These are phyloP conservation scores for Sander lucioperca DNA, from an alignment of 2,113 vertebrate genomes.

Conservation along the genomic window DNA sequence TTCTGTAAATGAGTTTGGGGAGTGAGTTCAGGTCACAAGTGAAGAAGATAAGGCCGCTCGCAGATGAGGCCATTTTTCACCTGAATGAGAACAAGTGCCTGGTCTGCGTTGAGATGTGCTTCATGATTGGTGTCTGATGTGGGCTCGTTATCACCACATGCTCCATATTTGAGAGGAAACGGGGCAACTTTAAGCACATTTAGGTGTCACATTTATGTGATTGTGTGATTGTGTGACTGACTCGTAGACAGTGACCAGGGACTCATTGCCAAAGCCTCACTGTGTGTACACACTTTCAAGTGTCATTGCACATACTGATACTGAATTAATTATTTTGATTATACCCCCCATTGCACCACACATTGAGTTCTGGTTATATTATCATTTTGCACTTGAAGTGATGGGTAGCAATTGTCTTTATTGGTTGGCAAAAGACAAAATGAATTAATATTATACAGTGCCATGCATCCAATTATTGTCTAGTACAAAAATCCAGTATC, in stretches of 20 bases:
- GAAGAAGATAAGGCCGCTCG: conserved; percentile 45
- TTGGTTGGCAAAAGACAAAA: background rate
- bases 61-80: conserved; percentile 69
- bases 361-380: background rate
- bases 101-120: background rate
- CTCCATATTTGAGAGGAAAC: background rate
- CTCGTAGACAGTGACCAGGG: background rate
- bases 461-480: background rate
- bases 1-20: conserved; percentile 67
- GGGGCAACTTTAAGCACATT: background rate
- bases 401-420: background rate
- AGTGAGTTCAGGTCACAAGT: conserved; percentile 56
- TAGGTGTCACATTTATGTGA: background rate
- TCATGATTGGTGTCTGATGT: conserved; percentile 22
- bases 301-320: background rate
- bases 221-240: conserved; percentile 4
- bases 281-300: background rate
- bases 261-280: background rate
- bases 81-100: conserved; percentile 41
- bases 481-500: background rate
- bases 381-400: background rate
- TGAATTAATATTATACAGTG: background rate
- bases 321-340: background rate
- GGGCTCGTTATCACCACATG: conserved; percentile 26
- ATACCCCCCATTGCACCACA: background rate